These are phyloP conservation scores for Todiramphus chloris DNA, from an alignment of 2,113 vertebrate species.

Conservation along the genomic window DNA sequence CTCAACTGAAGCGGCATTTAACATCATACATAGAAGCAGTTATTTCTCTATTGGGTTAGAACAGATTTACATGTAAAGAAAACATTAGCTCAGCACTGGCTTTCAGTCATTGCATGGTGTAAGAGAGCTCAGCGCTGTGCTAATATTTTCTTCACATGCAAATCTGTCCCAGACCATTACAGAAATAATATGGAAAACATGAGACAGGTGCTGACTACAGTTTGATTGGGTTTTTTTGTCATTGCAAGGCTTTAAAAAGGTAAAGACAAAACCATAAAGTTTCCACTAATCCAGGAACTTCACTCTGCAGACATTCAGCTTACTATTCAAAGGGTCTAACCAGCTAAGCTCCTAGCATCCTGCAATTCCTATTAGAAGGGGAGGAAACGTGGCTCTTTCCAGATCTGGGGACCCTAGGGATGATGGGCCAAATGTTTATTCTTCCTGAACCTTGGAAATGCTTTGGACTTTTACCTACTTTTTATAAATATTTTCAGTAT, in stretches of 20 bases:
- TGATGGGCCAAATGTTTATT: neutral
- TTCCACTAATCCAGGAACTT: neutral
- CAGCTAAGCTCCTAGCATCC: neutral
- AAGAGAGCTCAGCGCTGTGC: neutral
- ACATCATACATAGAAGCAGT: neutral
- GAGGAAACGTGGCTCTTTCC: neutral
- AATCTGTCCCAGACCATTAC: slow-evolving; percentile 9
- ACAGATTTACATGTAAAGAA: neutral
- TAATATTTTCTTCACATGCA: slow-evolving; percentile 22
- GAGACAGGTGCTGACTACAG: neutral
- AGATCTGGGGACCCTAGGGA: neutral
- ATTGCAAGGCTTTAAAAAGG: neutral
- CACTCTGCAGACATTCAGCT: neutral
- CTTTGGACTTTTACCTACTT: neutral
- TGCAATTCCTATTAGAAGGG: neutral
- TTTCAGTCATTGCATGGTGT: neutral
- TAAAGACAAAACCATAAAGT: neutral
- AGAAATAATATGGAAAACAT: slow-evolving; percentile 45
- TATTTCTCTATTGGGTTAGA: slow-evolving; percentile 18
- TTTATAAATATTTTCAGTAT: neutral
- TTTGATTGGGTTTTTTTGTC: neutral
- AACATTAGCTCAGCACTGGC: neutral
- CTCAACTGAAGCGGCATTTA: slow-evolving; percentile 35
- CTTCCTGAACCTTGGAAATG: neutral
- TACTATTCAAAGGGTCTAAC: neutral